Percentiles rank a stretch among this genome's conserved stretches.
phyloP scores from a whole-genome alignment of 1,140 invertebrate genomes.

The Pogonomyrmex californicus region DNA sequence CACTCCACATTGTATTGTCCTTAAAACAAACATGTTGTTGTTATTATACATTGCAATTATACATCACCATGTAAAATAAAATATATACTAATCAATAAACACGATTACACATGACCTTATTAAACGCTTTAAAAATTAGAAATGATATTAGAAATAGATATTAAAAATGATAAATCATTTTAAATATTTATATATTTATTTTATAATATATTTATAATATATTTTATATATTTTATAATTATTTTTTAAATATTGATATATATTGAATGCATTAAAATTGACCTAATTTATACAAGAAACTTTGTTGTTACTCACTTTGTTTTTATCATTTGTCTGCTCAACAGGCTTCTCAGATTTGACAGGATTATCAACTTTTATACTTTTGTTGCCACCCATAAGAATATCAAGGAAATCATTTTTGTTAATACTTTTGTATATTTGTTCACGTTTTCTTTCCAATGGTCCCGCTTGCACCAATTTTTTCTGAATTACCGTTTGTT shows the following conservation, averaged over 20 bases:
- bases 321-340: slow-evolving; percentile 24
- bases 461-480: slow-evolving; percentile 92
- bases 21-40: slow-evolving; percentile 66
- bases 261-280: not conserved
- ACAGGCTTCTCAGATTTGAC: slow-evolving; percentile 45
- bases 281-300: not conserved
- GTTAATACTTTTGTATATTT: slow-evolving; percentile 93
- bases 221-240: too few relatives aligned
- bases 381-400: slow-evolving; percentile 91
- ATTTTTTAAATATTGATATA: not conserved
- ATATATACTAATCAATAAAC: slow-evolving; percentile 57
- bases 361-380: slow-evolving; percentile 76
- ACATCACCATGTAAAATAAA: slow-evolving; percentile 31
- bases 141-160: too few relatives aligned
- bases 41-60: slow-evolving; percentile 50
- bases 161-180: too few relatives aligned
- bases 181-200: too few relatives aligned
- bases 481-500: slow-evolving; percentile 93
- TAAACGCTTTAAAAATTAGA: not conserved
- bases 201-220: too few relatives aligned
- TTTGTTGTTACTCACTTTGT: slow-evolving; percentile 61
- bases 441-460: slow-evolving; percentile 93
- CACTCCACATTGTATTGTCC: slow-evolving; percentile 86
- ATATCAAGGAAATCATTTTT: slow-evolving; percentile 94
- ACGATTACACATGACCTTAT: slow-evolving; percentile 37